A percentile compares a stretch with the other conserved stretches of the same genome.
Conservation (phyloP, 2,888 invertebrate species). For the Octodonta nipae region DNA sequence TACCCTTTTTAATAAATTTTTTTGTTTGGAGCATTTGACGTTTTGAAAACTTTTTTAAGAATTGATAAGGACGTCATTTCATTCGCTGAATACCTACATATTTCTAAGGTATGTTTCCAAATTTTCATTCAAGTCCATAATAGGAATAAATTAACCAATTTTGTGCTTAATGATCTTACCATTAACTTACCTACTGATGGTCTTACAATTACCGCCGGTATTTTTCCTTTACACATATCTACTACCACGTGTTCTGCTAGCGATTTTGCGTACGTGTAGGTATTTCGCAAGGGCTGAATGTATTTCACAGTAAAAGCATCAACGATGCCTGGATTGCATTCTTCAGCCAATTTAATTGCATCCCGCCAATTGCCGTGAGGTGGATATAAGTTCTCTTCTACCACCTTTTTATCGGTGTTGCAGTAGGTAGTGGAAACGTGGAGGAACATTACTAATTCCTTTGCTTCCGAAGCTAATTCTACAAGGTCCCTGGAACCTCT, state of each 20-base stretch:
- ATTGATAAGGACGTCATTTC: too few species aligned
- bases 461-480: conserved; percentile 44
- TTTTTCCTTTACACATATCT: conserved; percentile 41
- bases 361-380: conserved; percentile 54
- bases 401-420: conserved; percentile 57
- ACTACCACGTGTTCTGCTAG: conserved; percentile 68
- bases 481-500: conserved; percentile 52
- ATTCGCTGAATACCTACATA: too few species aligned
- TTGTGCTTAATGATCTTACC: too few species aligned
- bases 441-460: conserved; percentile 41
- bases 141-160: too few species aligned
- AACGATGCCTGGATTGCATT: too few species aligned
- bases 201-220: conserved; percentile 67
- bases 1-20: too few species aligned
- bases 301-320: conserved; percentile 46
- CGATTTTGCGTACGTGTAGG: conserved; percentile 83
- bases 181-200: conserved; percentile 76
- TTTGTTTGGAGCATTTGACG: too few species aligned
- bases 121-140: too few species aligned
- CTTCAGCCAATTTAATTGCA: conserved; percentile 53
- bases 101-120: too few species aligned
- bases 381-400: conserved; percentile 63
- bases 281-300: conserved; percentile 65
- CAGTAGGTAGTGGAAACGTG: conserved; percentile 83
- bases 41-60: too few species aligned